phyloP scores from a whole-genome alignment of 2,888 invertebrate genomes.

The Dasysyrphus albostriatus region DNA sequence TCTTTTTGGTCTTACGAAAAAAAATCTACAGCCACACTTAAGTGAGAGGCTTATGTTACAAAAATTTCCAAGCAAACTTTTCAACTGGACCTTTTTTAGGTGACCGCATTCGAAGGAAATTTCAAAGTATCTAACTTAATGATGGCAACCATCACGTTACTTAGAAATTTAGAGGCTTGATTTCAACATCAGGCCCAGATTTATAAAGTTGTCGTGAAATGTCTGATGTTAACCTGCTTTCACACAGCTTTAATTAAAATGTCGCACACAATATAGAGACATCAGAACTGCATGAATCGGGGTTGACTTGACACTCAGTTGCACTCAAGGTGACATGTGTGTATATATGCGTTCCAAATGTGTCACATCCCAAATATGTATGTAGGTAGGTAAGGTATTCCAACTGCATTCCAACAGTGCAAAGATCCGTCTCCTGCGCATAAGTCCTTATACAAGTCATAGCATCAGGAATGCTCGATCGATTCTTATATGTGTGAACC shows the following conservation, averaged over 20 bases:
- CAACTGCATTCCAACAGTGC: slow-evolving; percentile 22
- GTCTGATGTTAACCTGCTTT: slow-evolving; percentile 1
- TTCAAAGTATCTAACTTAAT: not conserved
- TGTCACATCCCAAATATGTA: slow-evolving; percentile 43
- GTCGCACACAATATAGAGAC: slow-evolving; percentile 36
- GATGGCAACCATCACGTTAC: slow-evolving; percentile 10
- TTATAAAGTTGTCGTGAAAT: slow-evolving; percentile 37
- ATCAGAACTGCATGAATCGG: slow-evolving; percentile 9
- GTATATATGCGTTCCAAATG: slow-evolving; percentile 26
- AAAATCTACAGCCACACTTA: too few species aligned
- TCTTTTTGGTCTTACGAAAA: too few species aligned
- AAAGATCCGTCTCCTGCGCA: slow-evolving; percentile 31
- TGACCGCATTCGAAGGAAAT: not conserved
- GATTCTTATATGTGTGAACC: not conserved
- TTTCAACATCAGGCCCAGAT: slow-evolving; percentile 35
- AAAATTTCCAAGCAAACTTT: too few species aligned
- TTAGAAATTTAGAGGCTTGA: slow-evolving; percentile 23
- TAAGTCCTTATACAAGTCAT: not conserved
- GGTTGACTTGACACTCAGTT: slow-evolving; percentile 55
- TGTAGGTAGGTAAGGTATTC: not conserved
- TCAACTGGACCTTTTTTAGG: too few species aligned
- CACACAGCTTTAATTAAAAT: slow-evolving; percentile 68
- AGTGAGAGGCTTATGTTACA: too few species aligned
- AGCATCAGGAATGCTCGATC: slow-evolving; percentile 19
- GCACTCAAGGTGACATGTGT: slow-evolving; percentile 20